Evolutionary conservation across 2,113 vertebrate species (phyloP).

Genomic region (Pachycephala philippinensis): DNA sequence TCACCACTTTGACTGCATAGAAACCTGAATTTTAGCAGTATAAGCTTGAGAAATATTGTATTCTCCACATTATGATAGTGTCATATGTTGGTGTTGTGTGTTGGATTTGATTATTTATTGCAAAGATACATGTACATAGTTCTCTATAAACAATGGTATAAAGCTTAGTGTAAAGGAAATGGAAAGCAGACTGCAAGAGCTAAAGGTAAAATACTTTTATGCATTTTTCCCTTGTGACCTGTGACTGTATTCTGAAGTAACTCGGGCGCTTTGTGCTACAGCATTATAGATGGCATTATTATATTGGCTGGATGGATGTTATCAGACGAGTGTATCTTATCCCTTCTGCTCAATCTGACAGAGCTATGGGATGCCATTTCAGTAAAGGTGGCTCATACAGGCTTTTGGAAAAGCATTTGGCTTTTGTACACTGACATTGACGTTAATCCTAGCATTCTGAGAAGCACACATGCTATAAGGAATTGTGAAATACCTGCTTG

Average conservation of each 20-base stretch:
- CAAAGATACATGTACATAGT: neutral
- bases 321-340: neutral
- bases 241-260: neutral
- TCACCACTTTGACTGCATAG: neutral
- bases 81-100: rapidly evolving
- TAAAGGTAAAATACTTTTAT: neutral
- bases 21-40: neutral
- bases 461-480: neutral
- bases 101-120: neutral
- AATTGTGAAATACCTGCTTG: neutral
- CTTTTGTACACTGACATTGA: neutral
- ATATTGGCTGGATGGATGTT: neutral
- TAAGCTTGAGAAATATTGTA: neutral
- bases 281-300: neutral
- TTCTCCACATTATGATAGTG: neutral
- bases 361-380: neutral
- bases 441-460: neutral
- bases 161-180: neutral
- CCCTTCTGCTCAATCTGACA: neutral
- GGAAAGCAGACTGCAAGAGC: neutral
- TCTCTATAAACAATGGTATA: neutral
- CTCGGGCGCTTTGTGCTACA: neutral
- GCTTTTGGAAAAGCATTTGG: neutral
- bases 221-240: neutral
- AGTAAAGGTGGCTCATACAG: neutral